These are phyloP conservation scores for Diarsia rubi DNA, from an alignment of 2,888 invertebrate species.

Conservation along the genomic window DNA sequence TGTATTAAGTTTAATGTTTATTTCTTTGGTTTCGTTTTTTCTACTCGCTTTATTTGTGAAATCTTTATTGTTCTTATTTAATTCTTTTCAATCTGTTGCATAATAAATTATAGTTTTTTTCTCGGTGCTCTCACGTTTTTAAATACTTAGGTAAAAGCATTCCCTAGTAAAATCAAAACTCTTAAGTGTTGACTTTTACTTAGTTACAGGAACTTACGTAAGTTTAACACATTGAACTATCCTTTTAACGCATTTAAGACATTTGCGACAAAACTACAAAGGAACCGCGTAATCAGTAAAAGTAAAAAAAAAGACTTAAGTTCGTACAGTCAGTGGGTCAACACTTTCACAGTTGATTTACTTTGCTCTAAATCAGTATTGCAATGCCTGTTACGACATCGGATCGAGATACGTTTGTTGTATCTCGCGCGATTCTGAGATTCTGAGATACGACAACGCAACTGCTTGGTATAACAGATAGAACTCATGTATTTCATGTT, in stretches of 20 bases:
- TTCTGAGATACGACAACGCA: conserved; percentile 54
- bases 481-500: conserved; percentile 45
- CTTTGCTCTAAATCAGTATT: conserved; percentile 71
- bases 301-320: conserved; percentile 48
- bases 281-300: conserved; percentile 29
- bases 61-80: neutral
- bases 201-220: conserved; percentile 42
- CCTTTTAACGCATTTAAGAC: conserved; percentile 32
- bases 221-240: conserved; percentile 29
- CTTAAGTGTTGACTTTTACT: conserved; percentile 13
- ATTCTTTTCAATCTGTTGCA: neutral
- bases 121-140: neutral
- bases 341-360: conserved; percentile 77
- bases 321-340: conserved; percentile 60
- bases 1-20: neutral
- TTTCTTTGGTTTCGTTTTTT: neutral
- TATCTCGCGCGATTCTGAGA: conserved; percentile 48
- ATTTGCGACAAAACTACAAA: conserved; percentile 40
- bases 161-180: conserved; percentile 32
- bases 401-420: conserved; percentile 75
- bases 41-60: neutral
- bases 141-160: conserved; percentile 41
- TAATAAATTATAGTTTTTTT: neutral
- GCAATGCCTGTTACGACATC: conserved; percentile 72
- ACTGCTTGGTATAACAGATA: conserved; percentile 48